Evolutionary conservation across 2,113 vertebrate genomes (phyloP).

Genomic region (Thunnus maccoyii): DNA sequence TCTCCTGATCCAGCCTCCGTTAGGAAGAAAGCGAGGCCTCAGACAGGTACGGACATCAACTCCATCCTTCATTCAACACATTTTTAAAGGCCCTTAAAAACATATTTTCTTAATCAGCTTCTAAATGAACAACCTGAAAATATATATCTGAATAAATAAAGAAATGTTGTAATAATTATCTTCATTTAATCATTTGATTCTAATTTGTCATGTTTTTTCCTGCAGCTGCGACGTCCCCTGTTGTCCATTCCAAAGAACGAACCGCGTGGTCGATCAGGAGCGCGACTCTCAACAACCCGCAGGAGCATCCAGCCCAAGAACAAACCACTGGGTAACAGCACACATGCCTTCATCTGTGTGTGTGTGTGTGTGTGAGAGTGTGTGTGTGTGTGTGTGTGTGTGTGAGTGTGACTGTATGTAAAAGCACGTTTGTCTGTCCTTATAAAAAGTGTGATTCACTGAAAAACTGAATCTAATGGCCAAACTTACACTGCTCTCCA

Average conservation of each 20-base stretch:
- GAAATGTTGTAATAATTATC: background rate
- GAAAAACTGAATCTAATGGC: background rate
- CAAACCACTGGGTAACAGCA: slow-evolving; percentile 88
- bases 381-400: too few species aligned
- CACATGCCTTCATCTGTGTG: slow-evolving; percentile 1
- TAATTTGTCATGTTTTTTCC: background rate
- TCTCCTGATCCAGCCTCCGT: slow-evolving; percentile 93
- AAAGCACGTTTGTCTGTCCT: background rate
- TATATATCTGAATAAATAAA: too few species aligned
- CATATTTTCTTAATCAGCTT: background rate
- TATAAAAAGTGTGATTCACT: background rate
- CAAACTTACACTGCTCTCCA: slow-evolving; percentile 44
- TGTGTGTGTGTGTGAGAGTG: slow-evolving; percentile 20
- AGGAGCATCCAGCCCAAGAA: slow-evolving; percentile 96
- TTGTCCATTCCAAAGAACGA: slow-evolving; percentile 95
- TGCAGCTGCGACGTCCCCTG: slow-evolving; percentile 93
- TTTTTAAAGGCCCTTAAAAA: background rate
- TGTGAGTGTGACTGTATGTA: slow-evolving; percentile 2
- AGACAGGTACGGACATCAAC: slow-evolving; percentile 88
- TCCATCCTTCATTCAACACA: background rate
- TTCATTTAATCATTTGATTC: background rate
- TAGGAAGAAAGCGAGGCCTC: slow-evolving; percentile 95
- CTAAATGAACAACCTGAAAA: too few species aligned
- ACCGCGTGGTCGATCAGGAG: slow-evolving; percentile 88
- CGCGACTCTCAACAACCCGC: slow-evolving; percentile 94